Evolutionary conservation across 2,113 vertebrate species (phyloP), one percentile per base, ranked within the genome.

Genomic region (Tragelaphus strepsiceros): DNA sequence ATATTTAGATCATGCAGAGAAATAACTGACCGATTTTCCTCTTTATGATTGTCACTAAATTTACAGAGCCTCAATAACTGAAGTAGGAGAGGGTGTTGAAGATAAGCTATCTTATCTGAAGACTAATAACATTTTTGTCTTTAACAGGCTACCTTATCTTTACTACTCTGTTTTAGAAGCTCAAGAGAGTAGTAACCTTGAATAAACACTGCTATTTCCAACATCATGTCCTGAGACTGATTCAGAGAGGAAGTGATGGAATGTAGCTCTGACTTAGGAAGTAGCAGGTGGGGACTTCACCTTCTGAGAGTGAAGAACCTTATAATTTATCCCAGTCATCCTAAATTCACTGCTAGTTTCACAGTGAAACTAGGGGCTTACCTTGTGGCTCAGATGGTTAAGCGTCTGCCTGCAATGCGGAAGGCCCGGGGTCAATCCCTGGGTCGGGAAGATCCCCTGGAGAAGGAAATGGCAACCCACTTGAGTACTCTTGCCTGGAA

Each of bases 81-180:
- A 95, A 96, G 83, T 81, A 59, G 62, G 83, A 89, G 54, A 94
- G 84, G 19, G 77, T 91, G 17, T 91, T 95, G 46, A 95, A 96
- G 96, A 97, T 94, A 89, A 95, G 67, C 51, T 74, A 3, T 58
- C 94, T 97, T 92, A 98, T 97, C 93, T 97, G 91, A 51, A 96
- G 26, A 95, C 91, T 88, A 97, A 91, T 95, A 93, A 97, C 46
- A 43, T 96, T 95, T 71, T 81, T 93, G 94, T 94, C 94, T 96
- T 94, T 95, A 93, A 91, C 78, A 90, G 84, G 30, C 82, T 81
- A 28, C 61, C 62, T 98, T 94, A 94, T 96, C 96, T 88, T 92
- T 81, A 83, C 49, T 85, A 43, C 2, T 32, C 39, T 90, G 56
- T 49, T 61, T 93, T 88, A 94, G 81, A 91, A 96, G 54, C 58